Evolutionary conservation across 1,140 invertebrate species (phyloP), one percentile per base, ranked within the genome.

Genomic region (Uloborus diversus): DNA sequence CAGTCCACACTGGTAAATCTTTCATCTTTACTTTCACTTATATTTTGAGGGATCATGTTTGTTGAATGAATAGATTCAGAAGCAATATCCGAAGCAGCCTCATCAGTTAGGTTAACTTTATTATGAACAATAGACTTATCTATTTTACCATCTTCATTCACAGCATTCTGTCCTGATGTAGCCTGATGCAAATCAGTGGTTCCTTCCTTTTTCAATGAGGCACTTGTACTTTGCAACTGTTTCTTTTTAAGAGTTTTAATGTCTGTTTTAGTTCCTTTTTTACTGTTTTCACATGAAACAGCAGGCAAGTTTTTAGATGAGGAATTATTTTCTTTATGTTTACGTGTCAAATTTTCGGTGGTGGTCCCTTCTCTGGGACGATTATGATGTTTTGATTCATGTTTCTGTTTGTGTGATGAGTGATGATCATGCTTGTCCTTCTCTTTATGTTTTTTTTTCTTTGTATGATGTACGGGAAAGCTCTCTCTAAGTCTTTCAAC

Each of bases 391-490:
- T 79, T 79, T 56, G 35, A 57, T 32, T 37, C 20, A 23, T 61
- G 53, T 25, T 70, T 75, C 20, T 78, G 47, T 56, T 57, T 71
- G 59, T 70, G 59, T 3, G 28, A 37, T 51, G 78, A 56, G 37
- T 42, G 66, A 37, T 64, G 27, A 11, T 70, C 66, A 66, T 51
- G 64, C 23, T 71, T 80, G 5, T 71, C 59, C 57, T 80, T 80
- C 64, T 80, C 78, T 64, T 80, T 80, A 20, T 80, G 78, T 25
- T 80, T 80, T 71, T 80, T 80, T 68, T 80, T 80, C 37, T 80
- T 80, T 42, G 78, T 70, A 28, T 80, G 78, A 59, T 80, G 70
- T n/a, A 79, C 76, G 17, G 76, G 59, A 32, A 27, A 49, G 28
- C 61, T 68, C 25, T 79, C 65, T 69, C 56, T 79, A 1, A 23